A percentile compares a stretch with the other conserved stretches of the same genome.
These are phyloP conservation scores for Atrichornis clamosus DNA, from an alignment of 2,113 vertebrate species.

Conservation along the genomic window DNA sequence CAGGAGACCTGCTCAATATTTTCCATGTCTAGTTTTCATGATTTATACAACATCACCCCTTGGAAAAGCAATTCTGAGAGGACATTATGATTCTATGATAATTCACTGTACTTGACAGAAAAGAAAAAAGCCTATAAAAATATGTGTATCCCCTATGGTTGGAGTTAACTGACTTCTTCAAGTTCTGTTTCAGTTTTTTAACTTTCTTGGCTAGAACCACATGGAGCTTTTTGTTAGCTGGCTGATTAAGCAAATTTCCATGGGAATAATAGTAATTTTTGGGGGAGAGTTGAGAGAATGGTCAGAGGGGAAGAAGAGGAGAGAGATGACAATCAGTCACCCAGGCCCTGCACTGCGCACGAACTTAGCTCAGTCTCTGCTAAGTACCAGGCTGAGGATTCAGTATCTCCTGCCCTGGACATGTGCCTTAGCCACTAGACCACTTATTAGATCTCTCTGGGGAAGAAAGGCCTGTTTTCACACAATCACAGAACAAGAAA, in stretches of 20 bases:
- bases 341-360: background rate
- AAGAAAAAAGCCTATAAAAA: background rate
- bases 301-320: background rate
- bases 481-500: background rate
- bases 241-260: background rate
- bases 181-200: background rate
- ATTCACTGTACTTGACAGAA: background rate
- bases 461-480: background rate
- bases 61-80: slow-evolving; percentile 27
- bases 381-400: background rate
- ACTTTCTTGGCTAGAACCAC: background rate
- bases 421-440: too few species aligned
- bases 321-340: background rate
- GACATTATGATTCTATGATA: background rate
- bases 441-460: background rate
- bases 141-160: background rate
- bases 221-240: background rate
- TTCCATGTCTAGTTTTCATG: slow-evolving; percentile 40
- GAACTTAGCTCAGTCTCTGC: background rate
- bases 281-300: background rate
- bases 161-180: background rate
- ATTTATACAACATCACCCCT: slow-evolving; percentile 15
- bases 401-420: background rate
- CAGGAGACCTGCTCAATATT: slow-evolving; percentile 8
- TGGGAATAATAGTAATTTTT: background rate